Evolutionary conservation across 2,888 invertebrate species (phyloP), one percentile per base, ranked within the genome.

Genomic region (Thymelicus lineola): DNA sequence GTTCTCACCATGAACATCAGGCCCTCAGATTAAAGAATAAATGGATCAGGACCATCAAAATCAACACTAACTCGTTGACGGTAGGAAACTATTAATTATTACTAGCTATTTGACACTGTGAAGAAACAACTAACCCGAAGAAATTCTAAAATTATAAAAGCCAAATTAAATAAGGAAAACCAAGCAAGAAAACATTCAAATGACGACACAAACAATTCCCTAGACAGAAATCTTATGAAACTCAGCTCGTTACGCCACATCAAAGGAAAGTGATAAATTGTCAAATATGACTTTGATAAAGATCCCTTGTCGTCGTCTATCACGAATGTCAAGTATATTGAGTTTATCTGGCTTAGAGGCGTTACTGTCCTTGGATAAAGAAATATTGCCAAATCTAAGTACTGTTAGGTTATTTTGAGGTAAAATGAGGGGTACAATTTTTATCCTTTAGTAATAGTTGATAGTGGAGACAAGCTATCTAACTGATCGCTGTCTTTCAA

Each of bases 271-370:
- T 69, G 68, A 69, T 69, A 69, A 69, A 69, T 69, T 69, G 68
- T 69, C 68, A 69, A 69, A 69, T 69, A 63, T 69, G 68, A 69
- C 68, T 57, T 69, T 69, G 68, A 69, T 69, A 74, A 74, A 75
- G 75, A 77, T 77, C 74, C 72, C 73, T 74, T 75, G 76, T 76
- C 73, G 68, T 75, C 74, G 72, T 75, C 71, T 72, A 75, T 75
- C 76, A 75, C 62, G 20, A 62, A 62, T 69, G 68, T 69, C 68
- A 58, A 62, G 57, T 63, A 62, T 69, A 69, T 69, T 69, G 68
- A 69, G 68, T 69, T 67, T 69, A 69, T 62, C 57, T 38, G 61
- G 55, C 68, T 63, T 48, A 45, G 36, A 67, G 60, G 60, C 61
- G 48, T 62, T 48, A 62, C 62, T 48, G 68, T 48, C 68, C 62